Conservation (phyloP, 2,888 invertebrate genomes). For the Yponomeuta cagnagella region DNA sequence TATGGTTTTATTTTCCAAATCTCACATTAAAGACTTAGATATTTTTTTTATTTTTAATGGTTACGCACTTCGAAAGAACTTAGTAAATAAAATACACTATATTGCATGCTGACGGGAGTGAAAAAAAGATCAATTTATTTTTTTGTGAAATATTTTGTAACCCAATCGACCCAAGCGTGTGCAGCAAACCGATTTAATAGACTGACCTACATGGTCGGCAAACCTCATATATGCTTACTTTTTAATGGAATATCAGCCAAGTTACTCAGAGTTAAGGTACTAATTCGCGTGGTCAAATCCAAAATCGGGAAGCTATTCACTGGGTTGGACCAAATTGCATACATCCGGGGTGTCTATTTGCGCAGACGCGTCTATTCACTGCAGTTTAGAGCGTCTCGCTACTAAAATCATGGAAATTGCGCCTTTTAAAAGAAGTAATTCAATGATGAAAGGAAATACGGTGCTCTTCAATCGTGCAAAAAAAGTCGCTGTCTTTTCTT, state of each 20-base stretch:
- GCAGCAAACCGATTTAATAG: conserved; percentile 61
- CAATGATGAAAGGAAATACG: conserved; percentile 37
- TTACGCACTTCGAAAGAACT: background rate
- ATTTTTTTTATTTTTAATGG: background rate
- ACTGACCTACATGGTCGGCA: conserved; percentile 66
- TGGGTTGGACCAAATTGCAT: conserved; percentile 69
- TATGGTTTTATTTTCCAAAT: no score
- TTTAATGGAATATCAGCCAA: background rate
- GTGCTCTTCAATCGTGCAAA: conserved; percentile 17
- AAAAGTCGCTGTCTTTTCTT: background rate
- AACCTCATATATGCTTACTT: conserved; percentile 16
- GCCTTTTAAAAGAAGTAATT: conserved; percentile 33
- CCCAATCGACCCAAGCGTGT: conserved; percentile 61
- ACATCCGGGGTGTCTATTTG: conserved; percentile 72
- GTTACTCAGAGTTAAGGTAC: background rate
- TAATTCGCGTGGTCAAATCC: background rate
- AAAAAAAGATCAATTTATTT: conserved; percentile 50
- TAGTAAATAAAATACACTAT: background rate
- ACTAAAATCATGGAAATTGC: conserved; percentile 51
- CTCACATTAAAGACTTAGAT: no score
- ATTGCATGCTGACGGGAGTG: background rate
- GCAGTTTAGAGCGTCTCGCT: conserved; percentile 35
- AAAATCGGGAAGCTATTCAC: conserved; percentile 55
- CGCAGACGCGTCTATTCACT: conserved; percentile 42
- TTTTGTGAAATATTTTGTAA: conserved; percentile 63